Base-by-base conservation (phyloP, 2,113 vertebrate genomes). In the Xiphorhynchus elegans region DNA sequence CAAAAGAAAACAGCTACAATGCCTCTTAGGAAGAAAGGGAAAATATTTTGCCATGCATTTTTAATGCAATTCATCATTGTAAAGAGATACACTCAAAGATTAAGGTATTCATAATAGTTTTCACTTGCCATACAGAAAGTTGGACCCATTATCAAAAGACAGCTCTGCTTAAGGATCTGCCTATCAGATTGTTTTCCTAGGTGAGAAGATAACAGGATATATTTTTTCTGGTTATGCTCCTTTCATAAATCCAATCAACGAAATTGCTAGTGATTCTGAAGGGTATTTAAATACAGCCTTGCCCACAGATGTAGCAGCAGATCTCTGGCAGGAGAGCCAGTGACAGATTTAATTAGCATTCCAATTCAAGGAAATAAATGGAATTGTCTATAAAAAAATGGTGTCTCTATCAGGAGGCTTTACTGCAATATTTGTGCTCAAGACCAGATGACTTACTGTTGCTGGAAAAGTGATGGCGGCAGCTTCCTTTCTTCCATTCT, bases 311-410 rank as follows among this genome's bases (percentile, higher is more conserved):
- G 75, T 52, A 91, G 80, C 64, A 96, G 74, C 84, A 96, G 86
- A 87, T 79, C 86, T 93, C 95, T 95, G 86, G 76, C 88, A 96
- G 80, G 75, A 93, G 89, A 95, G 85, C 26, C 1, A 24, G 47
- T 72, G 64, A 84, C 80, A 85, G 89, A 96, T 93, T 91, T 97
- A 95, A 97, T 94, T 97, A 88, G 69, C 64, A 78, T 91, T 95
- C 63, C 29, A 72, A 24, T 84, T 81, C 56, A 82, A 86, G 67
- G 67, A 92, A 92, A 90, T 92, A 95, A 94, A 95, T 6, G 23
- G 47, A 86, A 90, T 80, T 87, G 58, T 89, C 81, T 95, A 20
- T 44, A 64, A 64, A 75, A 94, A 96, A 97, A 87, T 77, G 62
- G 47, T 91, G 89, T 89, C 87, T 82, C 50, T 87, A 91, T 88